phyloP scores from a whole-genome alignment of 2,113 vertebrate species.

The Polyodon spathula region DNA sequence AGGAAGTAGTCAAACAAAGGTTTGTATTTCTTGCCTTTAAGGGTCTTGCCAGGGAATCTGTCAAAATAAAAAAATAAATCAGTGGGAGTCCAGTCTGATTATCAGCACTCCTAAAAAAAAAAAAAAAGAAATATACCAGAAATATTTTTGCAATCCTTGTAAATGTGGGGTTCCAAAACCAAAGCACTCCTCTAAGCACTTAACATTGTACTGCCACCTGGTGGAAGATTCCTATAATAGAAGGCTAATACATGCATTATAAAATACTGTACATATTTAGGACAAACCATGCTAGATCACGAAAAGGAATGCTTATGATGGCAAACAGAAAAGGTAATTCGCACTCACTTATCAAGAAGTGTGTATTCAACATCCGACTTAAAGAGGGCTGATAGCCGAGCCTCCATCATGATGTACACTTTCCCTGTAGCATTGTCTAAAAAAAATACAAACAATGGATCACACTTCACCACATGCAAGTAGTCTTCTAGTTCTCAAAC shows the following conservation, averaged over 20 bases:
- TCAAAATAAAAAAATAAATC: conserved; percentile 18
- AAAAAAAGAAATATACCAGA: no score
- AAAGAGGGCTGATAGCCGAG: conserved; percentile 78
- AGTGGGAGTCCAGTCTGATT: not conserved
- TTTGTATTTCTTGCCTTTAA: conserved; percentile 87
- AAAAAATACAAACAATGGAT: conserved; percentile 17
- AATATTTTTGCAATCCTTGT: no score
- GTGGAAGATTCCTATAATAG: no score
- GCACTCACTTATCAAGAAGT: conserved; percentile 77
- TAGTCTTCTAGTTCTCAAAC: no score
- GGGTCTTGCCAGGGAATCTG: conserved; percentile 79
- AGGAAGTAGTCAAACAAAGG: conserved; percentile 89
- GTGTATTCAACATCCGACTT: conserved; percentile 83
- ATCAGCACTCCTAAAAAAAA: not conserved
- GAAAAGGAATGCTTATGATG: no score
- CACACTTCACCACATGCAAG: no score
- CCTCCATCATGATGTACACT: conserved; percentile 87
- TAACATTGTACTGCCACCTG: no score
- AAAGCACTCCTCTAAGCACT: no score
- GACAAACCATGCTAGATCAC: no score
- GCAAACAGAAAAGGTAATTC: not conserved
- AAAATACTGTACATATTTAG: no score
- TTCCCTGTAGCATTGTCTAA: conserved; percentile 69
- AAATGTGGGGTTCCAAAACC: no score
- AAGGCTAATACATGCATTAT: no score